These are phyloP conservation scores for Numida meleagris DNA, from an alignment of 2,113 vertebrate species.

Conservation along the genomic window DNA sequence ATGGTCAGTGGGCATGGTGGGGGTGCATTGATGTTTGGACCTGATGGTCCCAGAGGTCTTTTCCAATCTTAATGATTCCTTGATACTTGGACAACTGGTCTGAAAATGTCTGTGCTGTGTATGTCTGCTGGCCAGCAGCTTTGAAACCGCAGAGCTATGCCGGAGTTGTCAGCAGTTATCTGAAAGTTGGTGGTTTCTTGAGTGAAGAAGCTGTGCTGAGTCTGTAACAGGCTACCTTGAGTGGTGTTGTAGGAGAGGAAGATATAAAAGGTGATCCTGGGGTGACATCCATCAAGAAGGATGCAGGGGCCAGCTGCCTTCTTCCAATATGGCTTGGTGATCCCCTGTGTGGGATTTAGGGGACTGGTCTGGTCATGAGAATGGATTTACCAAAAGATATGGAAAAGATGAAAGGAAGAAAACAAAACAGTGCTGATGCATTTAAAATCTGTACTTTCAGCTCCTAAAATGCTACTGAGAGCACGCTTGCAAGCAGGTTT, in stretches of 20 bases:
- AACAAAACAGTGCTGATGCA: background rate
- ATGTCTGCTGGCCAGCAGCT: background rate
- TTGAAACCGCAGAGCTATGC: no score
- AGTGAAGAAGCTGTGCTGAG: background rate
- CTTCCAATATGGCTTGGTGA: accelerated
- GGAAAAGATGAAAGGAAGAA: background rate
- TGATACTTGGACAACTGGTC: background rate
- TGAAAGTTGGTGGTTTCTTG: background rate
- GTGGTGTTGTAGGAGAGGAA: background rate
- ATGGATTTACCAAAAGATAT: background rate
- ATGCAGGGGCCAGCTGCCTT: no score
- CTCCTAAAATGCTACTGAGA: background rate
- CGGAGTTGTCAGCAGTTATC: background rate
- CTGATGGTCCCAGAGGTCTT: no score
- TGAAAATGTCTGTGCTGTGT: background rate
- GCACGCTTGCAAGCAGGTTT: background rate
- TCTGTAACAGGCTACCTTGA: background rate
- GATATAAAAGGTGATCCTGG: background rate
- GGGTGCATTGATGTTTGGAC: no score
- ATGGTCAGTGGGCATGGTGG: no score
- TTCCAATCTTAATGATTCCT: no score
- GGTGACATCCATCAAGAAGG: background rate
- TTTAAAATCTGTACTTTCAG: background rate
- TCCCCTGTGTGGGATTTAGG: background rate
- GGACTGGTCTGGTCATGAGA: accelerated